Conservation (phyloP, 1,140 invertebrate species). For the Drosophila oshimai region DNA sequence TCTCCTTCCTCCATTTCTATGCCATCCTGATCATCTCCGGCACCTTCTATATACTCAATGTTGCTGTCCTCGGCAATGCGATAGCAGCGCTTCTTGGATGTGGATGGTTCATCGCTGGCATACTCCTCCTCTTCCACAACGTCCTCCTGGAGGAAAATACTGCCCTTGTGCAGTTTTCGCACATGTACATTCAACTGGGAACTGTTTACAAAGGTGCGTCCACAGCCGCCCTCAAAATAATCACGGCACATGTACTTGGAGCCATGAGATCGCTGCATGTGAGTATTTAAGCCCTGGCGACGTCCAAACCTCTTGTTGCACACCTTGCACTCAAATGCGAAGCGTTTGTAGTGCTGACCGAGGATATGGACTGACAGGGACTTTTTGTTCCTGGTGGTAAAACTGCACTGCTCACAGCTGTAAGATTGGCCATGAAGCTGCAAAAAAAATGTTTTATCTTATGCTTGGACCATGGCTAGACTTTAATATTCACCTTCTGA, state of each 20-base stretch:
- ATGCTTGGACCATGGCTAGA: too few species aligned
- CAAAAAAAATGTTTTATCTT: neutral
- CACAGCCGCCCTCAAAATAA: slow-evolving; percentile 40
- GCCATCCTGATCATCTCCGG: slow-evolving; percentile 1
- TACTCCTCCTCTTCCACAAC: slow-evolving; percentile 21
- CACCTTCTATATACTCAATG: slow-evolving; percentile 33
- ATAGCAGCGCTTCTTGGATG: slow-evolving; percentile 42
- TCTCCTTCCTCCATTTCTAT: slow-evolving; percentile 9
- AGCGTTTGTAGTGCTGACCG: slow-evolving; percentile 59
- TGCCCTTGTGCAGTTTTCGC: slow-evolving; percentile 41
- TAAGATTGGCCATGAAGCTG: slow-evolving; percentile 49
- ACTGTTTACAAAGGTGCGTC: slow-evolving; percentile 31
- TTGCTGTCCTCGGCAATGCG: slow-evolving; percentile 27
- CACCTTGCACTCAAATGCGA: slow-evolving; percentile 53
- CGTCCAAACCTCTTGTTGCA: slow-evolving; percentile 65
- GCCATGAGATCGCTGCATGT: slow-evolving; percentile 60
- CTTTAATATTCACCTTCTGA: slow-evolving; percentile 35
- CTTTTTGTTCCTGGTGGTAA: slow-evolving; percentile 63
- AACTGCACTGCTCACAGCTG: slow-evolving; percentile 61
- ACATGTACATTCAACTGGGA: slow-evolving; percentile 47
- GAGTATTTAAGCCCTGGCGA: slow-evolving; percentile 52
- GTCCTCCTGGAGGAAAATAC: slow-evolving; percentile 23
- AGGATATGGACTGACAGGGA: slow-evolving; percentile 66
- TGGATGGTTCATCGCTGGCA: neutral
- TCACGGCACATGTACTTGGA: slow-evolving; percentile 37